Evolutionary conservation across 2,888 invertebrate genomes (phyloP).

Genomic region (Branchipolynoe longqiensis): DNA sequence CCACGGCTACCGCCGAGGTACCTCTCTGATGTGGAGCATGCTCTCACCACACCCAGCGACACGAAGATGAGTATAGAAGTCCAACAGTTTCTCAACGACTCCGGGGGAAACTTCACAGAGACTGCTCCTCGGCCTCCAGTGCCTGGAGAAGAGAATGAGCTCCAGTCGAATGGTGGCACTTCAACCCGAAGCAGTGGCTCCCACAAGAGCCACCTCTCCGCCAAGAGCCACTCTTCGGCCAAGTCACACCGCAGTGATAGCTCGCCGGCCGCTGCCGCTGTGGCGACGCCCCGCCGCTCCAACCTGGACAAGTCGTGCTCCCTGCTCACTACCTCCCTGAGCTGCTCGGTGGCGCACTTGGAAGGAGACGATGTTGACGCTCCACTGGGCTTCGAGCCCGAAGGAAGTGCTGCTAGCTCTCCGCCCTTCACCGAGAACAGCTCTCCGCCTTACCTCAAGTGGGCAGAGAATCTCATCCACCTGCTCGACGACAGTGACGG

Average conservation of each 20-base stretch:
- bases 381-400: constrained; percentile 85
- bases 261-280: constrained; percentile 69
- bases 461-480: constrained; percentile 92
- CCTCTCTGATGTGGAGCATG: constrained; percentile 17
- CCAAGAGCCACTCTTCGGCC: constrained; percentile 62
- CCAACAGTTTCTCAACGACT: constrained; percentile 72
- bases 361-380: constrained; percentile 76
- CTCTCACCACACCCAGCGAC: not conserved
- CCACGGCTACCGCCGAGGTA: too few species aligned
- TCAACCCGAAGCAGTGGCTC: constrained; percentile 79
- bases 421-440: constrained; percentile 80
- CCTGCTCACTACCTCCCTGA: constrained; percentile 65
- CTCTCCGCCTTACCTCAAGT: constrained; percentile 90
- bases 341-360: constrained; percentile 62
- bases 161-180: constrained; percentile 78
- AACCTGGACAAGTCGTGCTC: constrained; percentile 75
- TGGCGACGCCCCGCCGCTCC: constrained; percentile 78
- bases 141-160: constrained; percentile 81
- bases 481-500: constrained; percentile 94
- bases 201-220: constrained; percentile 73
- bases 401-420: constrained; percentile 84
- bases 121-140: constrained; percentile 80
- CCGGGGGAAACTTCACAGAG: constrained; percentile 79
- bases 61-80: constrained; percentile 63
- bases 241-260: constrained; percentile 74